Percentiles rank a stretch among this genome's conserved stretches.
phyloP scores from a whole-genome alignment of 2,797 vertebrate species.

The Scolopax rusticola region DNA sequence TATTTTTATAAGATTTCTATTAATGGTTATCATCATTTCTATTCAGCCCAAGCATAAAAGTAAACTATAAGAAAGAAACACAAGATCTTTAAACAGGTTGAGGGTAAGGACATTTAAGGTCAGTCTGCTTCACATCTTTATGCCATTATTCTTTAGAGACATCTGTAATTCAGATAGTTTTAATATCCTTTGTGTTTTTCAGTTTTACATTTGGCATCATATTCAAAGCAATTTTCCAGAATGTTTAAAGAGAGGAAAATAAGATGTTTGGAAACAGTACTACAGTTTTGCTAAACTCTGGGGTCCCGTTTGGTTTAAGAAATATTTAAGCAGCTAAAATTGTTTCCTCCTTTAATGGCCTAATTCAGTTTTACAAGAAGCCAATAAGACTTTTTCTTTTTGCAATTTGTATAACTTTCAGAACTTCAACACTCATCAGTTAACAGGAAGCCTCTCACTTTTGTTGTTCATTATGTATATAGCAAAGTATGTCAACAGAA shows the following conservation, averaged over 20 bases:
- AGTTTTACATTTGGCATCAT: constrained; percentile 76
- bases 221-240: constrained; percentile 72
- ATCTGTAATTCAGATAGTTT: constrained; percentile 77
- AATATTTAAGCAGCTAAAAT: constrained; percentile 52
- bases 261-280: constrained; percentile 55
- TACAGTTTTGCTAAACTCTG: constrained; percentile 45
- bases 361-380: constrained; percentile 66
- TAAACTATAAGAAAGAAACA: not conserved
- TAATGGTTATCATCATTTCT: not conserved
- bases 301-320: constrained; percentile 54
- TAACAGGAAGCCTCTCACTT: constrained; percentile 42
- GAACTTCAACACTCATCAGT: constrained; percentile 7
- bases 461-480: not conserved
- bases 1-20: not conserved
- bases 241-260: constrained; percentile 60
- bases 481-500: not conserved
- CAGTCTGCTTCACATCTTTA: constrained; percentile 70
- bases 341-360: constrained; percentile 59
- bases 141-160: constrained; percentile 71
- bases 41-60: not conserved
- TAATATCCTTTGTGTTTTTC: constrained; percentile 73
- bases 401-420: constrained; percentile 43
- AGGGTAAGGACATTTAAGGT: constrained; percentile 64
- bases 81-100: not conserved
- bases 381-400: not conserved